phyloP scores from a whole-genome alignment of 2,888 invertebrate genomes.

The Entomobrya proxima region DNA sequence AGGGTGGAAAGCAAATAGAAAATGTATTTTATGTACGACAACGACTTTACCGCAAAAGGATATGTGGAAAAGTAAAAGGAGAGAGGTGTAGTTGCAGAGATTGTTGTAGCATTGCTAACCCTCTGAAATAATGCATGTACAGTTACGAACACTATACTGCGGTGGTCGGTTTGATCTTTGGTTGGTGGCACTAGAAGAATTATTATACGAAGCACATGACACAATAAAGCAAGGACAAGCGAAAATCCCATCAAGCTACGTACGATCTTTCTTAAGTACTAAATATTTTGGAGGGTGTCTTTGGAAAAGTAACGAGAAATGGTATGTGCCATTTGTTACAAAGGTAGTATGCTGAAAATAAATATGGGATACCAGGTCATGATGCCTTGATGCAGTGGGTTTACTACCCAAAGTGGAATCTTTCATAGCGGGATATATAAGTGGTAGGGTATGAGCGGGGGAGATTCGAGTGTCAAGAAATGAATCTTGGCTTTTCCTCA shows the following conservation, averaged over 20 bases:
- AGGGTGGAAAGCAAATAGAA: background rate
- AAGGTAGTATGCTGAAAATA: background rate
- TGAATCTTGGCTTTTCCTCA: slow-evolving; percentile 72
- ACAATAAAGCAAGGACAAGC: slow-evolving; percentile 22
- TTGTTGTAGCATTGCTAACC: slow-evolving; percentile 2
- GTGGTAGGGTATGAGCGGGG: slow-evolving; percentile 17
- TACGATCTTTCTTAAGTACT: background rate
- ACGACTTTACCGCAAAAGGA: background rate
- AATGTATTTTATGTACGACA: background rate
- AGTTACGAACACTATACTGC: background rate
- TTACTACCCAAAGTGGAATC: background rate
- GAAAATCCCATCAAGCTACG: slow-evolving; percentile 8
- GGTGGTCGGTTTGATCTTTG: slow-evolving; percentile 1
- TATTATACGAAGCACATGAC: slow-evolving; percentile 24
- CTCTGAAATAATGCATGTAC: background rate
- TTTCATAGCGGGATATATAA: slow-evolving; percentile 38
- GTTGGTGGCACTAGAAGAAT: slow-evolving; percentile 4
- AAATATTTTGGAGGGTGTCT: background rate
- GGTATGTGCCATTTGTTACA: background rate
- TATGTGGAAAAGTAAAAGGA: background rate
- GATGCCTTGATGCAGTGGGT: background rate
- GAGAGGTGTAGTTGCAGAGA: background rate
- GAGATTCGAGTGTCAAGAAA: slow-evolving; percentile 64
- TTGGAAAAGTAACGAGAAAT: background rate
- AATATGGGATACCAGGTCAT: background rate